Conservation (phyloP, 2,888 invertebrate genomes). For the Chironomus riparius region DNA sequence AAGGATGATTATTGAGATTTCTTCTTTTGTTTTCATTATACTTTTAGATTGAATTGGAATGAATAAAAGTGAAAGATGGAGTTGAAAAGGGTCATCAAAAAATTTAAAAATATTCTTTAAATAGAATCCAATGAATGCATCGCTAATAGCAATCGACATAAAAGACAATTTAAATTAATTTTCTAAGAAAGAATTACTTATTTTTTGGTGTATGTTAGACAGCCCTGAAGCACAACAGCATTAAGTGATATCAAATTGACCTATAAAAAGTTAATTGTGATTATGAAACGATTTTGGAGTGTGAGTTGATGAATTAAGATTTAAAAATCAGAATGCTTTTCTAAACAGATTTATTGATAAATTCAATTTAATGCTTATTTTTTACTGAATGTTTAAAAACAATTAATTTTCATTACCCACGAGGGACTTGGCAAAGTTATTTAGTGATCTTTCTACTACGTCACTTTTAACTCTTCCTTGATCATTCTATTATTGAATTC, state of each 20-base stretch:
- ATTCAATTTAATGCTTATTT: no score
- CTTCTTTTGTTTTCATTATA: background rate
- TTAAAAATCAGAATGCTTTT: no score
- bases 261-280: background rate
- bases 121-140: background rate
- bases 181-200: background rate
- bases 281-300: no score
- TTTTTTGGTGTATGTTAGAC: background rate
- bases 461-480: no score
- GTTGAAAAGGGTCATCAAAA: background rate
- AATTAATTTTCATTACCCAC: no score
- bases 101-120: background rate
- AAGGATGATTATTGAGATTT: constrained; percentile 13
- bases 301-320: no score
- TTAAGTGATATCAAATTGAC: background rate
- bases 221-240: background rate
- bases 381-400: no score
- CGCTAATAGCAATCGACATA: background rate
- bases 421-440: no score
- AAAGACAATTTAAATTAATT: constrained; percentile 15
- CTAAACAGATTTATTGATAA: no score
- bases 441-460: no score
- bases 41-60: background rate
- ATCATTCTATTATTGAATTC: no score
- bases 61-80: background rate